Evolutionary conservation across 2,888 invertebrate genomes (phyloP), one percentile per base, ranked within the genome.

Genomic region (Acrobasis consociella): DNA sequence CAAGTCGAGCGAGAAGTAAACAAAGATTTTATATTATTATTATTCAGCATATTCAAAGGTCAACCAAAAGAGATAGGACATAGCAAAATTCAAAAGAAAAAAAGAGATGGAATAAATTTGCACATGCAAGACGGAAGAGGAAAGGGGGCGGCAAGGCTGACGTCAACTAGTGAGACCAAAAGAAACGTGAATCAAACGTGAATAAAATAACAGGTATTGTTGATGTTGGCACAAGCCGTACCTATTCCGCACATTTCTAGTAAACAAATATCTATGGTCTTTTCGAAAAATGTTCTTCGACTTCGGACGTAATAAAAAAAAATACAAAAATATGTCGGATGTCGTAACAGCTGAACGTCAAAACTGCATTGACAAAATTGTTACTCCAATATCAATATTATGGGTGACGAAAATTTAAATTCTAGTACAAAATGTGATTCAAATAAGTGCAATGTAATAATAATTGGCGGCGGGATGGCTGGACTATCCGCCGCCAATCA

Each of bases 401-500:
- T 93, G 93, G 93, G 92, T 80, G 93, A 93, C 89, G 89, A 90
- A 71, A 88, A 84, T 72, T 78, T 81, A 91, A 91, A 89, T 90
- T 91, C 88, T 81, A 89, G 89, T 89, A 89, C 83, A 82, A 85
- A 83, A 88, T 89, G 87, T 91, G 85, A 89, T 78, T 75, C 76
- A 70, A 86, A 83, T 75, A 93, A 92, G 80, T 95, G 94, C 76
- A 96, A 96, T 93, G 94, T 97, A 71, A 88, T 97, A 73, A 97
- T 97, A 77, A 94, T 97, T 75, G 97, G 97, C 58, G 97, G 95
- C 72, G 97, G 97, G 68, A 95, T 96, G 93, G 96, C 97, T 67
- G 97, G 97, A 53, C 88, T 97, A 60, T 95, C 97, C 58, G 97
- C 97, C 63, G 97, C 97, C 60, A 96, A 96, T 91, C 95, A 96